These are phyloP conservation scores for Masticophis lateralis DNA, from an alignment of 2,797 vertebrate genomes.

Conservation along the genomic window DNA sequence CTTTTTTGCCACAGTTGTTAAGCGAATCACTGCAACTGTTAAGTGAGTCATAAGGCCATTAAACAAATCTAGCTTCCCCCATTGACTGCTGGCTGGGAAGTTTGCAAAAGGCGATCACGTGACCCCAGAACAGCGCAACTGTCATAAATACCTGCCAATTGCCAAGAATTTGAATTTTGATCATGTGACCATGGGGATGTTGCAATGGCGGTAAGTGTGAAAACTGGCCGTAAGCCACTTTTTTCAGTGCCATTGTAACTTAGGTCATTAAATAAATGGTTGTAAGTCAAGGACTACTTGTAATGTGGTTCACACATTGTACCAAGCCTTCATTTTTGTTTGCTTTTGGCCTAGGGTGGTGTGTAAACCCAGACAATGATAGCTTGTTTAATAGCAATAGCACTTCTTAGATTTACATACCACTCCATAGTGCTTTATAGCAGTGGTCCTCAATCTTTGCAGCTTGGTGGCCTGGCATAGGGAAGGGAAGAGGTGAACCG, in stretches of 20 bases:
- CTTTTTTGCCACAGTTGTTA: too few species aligned
- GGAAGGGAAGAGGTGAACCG: too few species aligned
- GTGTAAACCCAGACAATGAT: neutral
- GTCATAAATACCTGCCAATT: neutral
- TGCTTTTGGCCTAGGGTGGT: neutral
- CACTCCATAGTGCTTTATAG: neutral
- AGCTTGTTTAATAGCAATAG: neutral
- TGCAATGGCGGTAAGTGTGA: neutral
- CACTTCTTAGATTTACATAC: neutral
- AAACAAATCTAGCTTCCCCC: too few species aligned
- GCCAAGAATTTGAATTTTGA: neutral
- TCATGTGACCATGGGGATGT: neutral
- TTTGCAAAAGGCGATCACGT: neutral
- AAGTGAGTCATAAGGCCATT: too few species aligned
- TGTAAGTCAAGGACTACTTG: neutral
- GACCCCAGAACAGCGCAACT: neutral
- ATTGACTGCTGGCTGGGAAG: neutral
- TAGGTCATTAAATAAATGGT: neutral
- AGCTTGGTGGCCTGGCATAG: too few species aligned
- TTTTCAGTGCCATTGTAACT: neutral
- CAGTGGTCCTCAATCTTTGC: too few species aligned
- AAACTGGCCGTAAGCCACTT: neutral
- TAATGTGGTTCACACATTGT: neutral
- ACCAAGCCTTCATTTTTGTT: neutral
- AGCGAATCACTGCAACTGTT: too few species aligned